Evolutionary conservation across 2,888 invertebrate genomes (phyloP), one percentile per base, ranked within the genome.

Genomic region (Altica lythri): DNA sequence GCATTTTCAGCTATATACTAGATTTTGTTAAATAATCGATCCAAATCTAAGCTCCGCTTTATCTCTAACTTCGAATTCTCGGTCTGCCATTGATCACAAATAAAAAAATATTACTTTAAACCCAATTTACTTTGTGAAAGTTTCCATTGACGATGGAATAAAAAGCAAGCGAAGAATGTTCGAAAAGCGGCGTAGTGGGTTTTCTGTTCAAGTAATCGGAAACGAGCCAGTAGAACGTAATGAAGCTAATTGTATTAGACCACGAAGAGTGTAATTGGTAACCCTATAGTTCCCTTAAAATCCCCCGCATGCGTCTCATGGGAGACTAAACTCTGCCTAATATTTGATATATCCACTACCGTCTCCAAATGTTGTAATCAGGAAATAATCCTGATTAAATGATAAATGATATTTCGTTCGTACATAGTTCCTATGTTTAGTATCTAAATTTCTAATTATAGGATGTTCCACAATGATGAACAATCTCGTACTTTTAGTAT

Each of bases 191-290:
- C 19, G 19, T 16, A 48, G 38, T 18, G 38, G 48, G 44, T 50
- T 57, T 61, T 53, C 50, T 40, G 54, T 59, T 46, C 48, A 53
- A 55, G 57, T 55, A 54, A 59, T 59, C 49, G 55, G 55, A 55
- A 61, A 61, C 63, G 62, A 64, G 61, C 55, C 49, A 53, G n/a
- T n/a, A n/a, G 61, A 58, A 63, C 64, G 60, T 68, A 68, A 68
- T 65, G 67, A 68, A 61, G 66, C 62, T 68, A 68, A 68, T 68
- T 68, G 61, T 60, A 64, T 68, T 68, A 68, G 58, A 57, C 64
- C 67, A 61, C 57, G 59, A 60, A 61, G 60, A 68, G 61, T 68
- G 64, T 68, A 70, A 68, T 70, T 70, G 69, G 68, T 68, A 70
- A 68, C 67, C 62, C 63, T 66, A 68, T 67, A 66, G 30, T 19